Base-by-base conservation (phyloP, 2,797 vertebrate genomes). In the Dallia pectoralis region DNA sequence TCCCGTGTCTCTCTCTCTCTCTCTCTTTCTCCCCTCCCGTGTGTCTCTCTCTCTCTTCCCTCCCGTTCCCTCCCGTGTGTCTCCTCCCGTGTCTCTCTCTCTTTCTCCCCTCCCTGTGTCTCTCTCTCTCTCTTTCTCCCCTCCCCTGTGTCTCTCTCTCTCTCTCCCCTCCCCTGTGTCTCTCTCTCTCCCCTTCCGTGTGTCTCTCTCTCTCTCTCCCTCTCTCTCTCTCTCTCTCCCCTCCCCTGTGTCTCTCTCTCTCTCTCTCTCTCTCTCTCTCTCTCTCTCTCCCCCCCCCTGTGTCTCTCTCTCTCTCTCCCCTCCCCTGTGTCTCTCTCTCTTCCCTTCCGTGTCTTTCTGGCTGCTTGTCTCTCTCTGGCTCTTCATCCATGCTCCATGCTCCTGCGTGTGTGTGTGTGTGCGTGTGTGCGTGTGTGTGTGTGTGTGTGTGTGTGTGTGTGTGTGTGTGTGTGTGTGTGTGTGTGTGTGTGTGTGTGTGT, bases 321-420 rank as follows among this genome's bases (percentile, higher is more conserved):
- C 40, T 44, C 11, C 40, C 83, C 51, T 12, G 22, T 49, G 70
- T 69, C 71, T 74, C 9, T 44, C 40, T 44, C 9, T 81, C 75
- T 79, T 75, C 62, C 72, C 83, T 51, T 78, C 84, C 93, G 92
- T 93, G 72, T 93, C 84, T 33, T 90, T 93, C 68, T 74, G 27
- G 33, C 56, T 18, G 18, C 61, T 49, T 76, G 73, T 78, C 64
- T 74, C 77, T 18, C 16, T 79, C 76, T n/a, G n/a, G n/a, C n/a
- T 77, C 61, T 69, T 65, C 79, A 69, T 76, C 67, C 74, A 70
- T 77, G n/a, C n/a, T n/a, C n/a, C n/a, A 66, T 69, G 74, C 62
- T 65, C 68, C 76, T 63, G 47, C 64, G 40, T 33, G 19, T 65
- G 66, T 70, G 74, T 80, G 65, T 40, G 36, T 79, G 77, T 69